These are phyloP conservation scores for Ornithoptera priamus DNA, from an alignment of 2,888 invertebrate genomes.

Conservation along the genomic window DNA sequence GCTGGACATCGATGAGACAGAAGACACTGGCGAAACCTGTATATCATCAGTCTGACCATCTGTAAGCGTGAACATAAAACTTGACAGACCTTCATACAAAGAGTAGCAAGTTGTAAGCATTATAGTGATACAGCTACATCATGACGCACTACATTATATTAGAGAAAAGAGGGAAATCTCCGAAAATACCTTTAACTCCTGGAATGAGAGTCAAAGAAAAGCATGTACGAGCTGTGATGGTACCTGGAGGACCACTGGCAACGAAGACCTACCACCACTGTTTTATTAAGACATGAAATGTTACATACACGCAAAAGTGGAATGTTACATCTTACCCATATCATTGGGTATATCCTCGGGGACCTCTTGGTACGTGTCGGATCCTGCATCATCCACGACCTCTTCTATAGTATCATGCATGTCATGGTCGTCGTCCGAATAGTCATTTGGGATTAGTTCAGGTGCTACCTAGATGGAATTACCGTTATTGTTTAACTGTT, in stretches of 20 bases:
- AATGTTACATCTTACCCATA: not conserved
- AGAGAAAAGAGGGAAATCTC: too few species aligned
- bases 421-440: conserved; percentile 31
- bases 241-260: too few species aligned
- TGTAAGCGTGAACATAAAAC: too few species aligned
- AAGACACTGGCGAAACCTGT: conserved; percentile 4
- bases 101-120: too few species aligned
- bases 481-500: not conserved
- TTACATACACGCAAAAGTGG: not conserved
- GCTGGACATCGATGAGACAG: conserved; percentile 10
- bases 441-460: conserved; percentile 37
- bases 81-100: too few species aligned
- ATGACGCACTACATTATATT: too few species aligned
- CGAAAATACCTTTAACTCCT: too few species aligned
- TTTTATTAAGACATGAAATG: too few species aligned
- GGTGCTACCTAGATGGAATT: conserved; percentile 38
- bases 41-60: conserved; percentile 2
- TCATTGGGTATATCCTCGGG: conserved; percentile 52
- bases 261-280: too few species aligned
- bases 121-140: too few species aligned
- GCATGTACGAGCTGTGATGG: too few species aligned
- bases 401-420: conserved; percentile 38
- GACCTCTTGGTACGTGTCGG: conserved; percentile 36
- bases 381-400: conserved; percentile 13
- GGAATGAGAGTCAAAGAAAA: too few species aligned